phyloP scores from a whole-genome alignment of 92 coral and sea anemone species.

The Metridium senile region DNA sequence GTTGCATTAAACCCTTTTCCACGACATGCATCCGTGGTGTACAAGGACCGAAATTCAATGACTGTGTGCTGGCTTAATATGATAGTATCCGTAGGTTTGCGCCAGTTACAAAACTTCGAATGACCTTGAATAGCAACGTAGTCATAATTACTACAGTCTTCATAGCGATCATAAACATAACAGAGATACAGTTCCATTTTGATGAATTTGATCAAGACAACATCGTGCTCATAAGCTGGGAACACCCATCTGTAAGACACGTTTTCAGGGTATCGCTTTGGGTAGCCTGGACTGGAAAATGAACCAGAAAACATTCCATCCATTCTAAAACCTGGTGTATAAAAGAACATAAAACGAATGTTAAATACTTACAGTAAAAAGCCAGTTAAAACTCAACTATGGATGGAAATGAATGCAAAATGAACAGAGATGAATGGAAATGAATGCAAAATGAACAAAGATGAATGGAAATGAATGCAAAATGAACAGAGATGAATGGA shows the following conservation, averaged over 20 bases:
- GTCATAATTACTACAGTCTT: not conserved
- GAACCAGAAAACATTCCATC: not conserved
- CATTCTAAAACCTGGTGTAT: not conserved
- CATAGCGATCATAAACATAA: not conserved
- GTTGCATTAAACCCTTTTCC: conserved; percentile 1
- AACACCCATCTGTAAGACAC: not conserved
- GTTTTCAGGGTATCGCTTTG: not conserved
- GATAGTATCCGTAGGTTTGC: not conserved
- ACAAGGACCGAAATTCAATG: not conserved
- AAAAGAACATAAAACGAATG: not conserved
- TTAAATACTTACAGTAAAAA: not conserved
- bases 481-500: no score
- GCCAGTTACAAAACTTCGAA: not conserved
- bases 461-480: no score
- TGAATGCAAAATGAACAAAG: no score
- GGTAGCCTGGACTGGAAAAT: conserved; percentile 2
- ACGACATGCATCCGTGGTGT: not conserved
- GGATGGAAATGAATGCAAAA: no score
- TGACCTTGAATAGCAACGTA: not conserved
- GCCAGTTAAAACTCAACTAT: not conserved
- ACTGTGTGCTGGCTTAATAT: not conserved
- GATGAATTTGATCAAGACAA: not conserved
- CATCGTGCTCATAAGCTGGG: not conserved
- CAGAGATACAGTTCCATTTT: not conserved
- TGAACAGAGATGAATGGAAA: no score